Conservation (phyloP, 2,888 invertebrate species). For the Stegophylla sp. region DNA sequence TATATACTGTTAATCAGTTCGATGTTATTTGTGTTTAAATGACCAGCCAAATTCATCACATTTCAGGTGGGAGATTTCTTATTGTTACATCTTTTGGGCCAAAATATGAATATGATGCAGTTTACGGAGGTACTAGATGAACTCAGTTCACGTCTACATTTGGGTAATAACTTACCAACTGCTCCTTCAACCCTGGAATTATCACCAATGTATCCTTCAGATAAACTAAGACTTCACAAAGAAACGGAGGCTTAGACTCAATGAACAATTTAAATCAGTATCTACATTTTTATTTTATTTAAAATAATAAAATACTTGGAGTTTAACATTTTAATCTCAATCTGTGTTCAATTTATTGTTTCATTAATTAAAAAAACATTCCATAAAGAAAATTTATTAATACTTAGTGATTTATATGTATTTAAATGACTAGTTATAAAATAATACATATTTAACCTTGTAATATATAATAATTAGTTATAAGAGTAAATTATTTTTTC, state of each 20-base stretch:
- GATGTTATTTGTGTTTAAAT: background rate
- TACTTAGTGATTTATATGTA: conserved; percentile 9
- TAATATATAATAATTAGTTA: conserved; percentile 32
- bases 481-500: conserved; percentile 36
- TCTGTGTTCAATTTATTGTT: conserved; percentile 41
- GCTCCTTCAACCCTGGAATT: conserved; percentile 87
- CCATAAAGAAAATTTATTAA: conserved; percentile 32
- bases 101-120: conserved; percentile 83
- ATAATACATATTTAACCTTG: background rate
- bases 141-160: conserved; percentile 74
- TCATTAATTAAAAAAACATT: conserved; percentile 35
- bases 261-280: conserved; percentile 5
- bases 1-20: background rate
- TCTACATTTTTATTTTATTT: conserved; percentile 2
- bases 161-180: conserved; percentile 78
- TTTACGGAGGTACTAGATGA: conserved; percentile 83
- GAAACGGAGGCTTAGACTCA: conserved; percentile 80
- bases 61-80: conserved; percentile 85
- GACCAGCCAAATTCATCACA: background rate
- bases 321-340: conserved; percentile 46
- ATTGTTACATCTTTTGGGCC: conserved; percentile 80
- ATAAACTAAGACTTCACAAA: conserved; percentile 70
- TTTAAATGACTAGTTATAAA: conserved; percentile 11
- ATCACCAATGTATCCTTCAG: conserved; percentile 79
- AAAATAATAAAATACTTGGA: conserved; percentile 12